Percentiles rank a stretch among this genome's conserved stretches.
phyloP scores from a whole-genome alignment of 2,888 invertebrate species.

The Serripes groenlandicus region DNA sequence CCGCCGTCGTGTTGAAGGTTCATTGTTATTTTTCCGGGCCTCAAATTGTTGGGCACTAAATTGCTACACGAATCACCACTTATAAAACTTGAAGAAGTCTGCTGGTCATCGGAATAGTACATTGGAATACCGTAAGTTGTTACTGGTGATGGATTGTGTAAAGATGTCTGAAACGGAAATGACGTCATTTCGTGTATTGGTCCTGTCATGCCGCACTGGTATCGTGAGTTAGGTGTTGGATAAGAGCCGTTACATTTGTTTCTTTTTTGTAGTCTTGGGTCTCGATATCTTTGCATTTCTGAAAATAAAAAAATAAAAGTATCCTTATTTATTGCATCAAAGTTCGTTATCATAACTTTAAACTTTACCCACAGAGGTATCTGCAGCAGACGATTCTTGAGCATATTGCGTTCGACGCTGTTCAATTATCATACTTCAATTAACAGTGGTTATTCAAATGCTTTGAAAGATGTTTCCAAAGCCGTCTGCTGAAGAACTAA shows the following conservation, averaged over 20 bases:
- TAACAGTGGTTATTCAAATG: too few species aligned
- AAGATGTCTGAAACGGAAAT: slow-evolving; percentile 46
- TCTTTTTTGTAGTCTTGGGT: slow-evolving; percentile 42
- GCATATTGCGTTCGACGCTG: too few species aligned
- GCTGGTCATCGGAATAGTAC: slow-evolving; percentile 62
- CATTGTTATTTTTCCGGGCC: slow-evolving; percentile 46
- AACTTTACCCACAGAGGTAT: too few species aligned
- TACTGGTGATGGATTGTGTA: slow-evolving; percentile 32
- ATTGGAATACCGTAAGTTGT: slow-evolving; percentile 49
- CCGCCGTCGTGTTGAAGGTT: slow-evolving; percentile 37
- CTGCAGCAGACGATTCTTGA: too few species aligned
- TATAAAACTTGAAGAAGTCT: slow-evolving; percentile 60
- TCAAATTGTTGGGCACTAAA: slow-evolving; percentile 36
- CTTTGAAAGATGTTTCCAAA: too few species aligned
- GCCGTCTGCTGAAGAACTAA: too few species aligned
- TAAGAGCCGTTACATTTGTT: slow-evolving; percentile 34
- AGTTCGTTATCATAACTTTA: too few species aligned
- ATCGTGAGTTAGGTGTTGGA: neutral
- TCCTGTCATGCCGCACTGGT: neutral
- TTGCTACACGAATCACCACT: slow-evolving; percentile 58
- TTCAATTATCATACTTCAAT: too few species aligned
- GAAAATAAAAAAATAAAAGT: slow-evolving; percentile 33
- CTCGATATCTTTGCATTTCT: slow-evolving; percentile 46
- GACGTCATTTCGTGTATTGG: slow-evolving; percentile 41
- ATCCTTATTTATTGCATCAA: too few species aligned